These are phyloP conservation scores for Gallinago media DNA, from an alignment of 2,113 vertebrate genomes.

Conservation along the genomic window DNA sequence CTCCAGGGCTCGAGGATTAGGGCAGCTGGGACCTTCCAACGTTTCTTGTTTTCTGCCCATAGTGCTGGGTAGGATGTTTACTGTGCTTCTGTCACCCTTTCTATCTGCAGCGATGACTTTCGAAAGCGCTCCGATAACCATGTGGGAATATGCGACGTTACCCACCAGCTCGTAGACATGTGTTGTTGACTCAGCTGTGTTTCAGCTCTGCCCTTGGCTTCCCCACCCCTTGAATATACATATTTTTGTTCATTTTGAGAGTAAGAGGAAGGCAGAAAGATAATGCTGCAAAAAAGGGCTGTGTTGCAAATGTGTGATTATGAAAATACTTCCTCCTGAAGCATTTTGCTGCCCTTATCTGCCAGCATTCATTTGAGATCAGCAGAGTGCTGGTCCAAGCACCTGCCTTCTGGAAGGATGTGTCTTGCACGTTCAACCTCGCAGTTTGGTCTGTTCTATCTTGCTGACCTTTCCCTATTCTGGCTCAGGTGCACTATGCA, in stretches of 20 bases:
- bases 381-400: not conserved
- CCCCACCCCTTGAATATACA: slow-evolving; percentile 16
- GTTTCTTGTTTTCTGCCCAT: not conserved
- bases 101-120: not conserved
- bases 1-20: not conserved
- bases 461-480: not conserved
- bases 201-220: slow-evolving; percentile 2
- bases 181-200: slow-evolving; percentile 52
- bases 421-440: accelerated
- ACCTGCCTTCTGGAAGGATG: not conserved
- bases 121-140: not conserved
- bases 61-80: not conserved
- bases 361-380: not conserved
- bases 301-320: slow-evolving; percentile 48
- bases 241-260: not conserved
- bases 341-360: not conserved
- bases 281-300: not conserved
- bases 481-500: not conserved
- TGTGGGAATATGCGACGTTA: not conserved
- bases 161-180: not conserved
- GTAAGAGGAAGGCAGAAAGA: slow-evolving; percentile 57
- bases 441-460: not conserved
- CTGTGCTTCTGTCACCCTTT: not conserved
- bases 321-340: slow-evolving; percentile 50
- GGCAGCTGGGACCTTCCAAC: not conserved